Evolutionary conservation across 2,797 vertebrate species (phyloP), one percentile per base, ranked within the genome.

Genomic region (Nannoperca obscura): DNA sequence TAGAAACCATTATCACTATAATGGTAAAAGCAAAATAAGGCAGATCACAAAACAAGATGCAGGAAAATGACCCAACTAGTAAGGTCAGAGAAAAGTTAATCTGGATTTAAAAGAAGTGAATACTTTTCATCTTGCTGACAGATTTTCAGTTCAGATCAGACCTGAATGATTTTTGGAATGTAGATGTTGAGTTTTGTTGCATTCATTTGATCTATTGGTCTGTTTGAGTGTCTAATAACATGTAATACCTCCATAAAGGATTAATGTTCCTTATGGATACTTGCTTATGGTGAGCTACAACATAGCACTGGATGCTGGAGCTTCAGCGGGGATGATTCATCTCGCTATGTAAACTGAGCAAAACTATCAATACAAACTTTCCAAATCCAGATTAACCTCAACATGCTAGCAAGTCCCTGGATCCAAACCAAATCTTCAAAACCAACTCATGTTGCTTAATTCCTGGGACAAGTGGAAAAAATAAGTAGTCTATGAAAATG

Each of bases 291-390:
- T 76, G 46, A 38, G 30, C 19, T 15, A 2, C 13, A 57, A 1
- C 3, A 20, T 11, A 24, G 9, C 11, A 14, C 22, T 59, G 13
- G 19, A n/a, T 1, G 2, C 24, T 44, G 24, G 6, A 27, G 47
- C 14, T 54, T 20, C 30, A 68, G 30, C 38, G 5, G 8, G 17
- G 58, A 4, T 40, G 50, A 19, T 30, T 49, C 30, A 63, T 74
- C 30, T 64, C 4, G 0, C 7, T 71, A 59, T 68, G 13, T n/a
- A 46, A 57, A 59, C 20, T 54, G 22, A 62, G 30, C 57, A 32
- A 80, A 71, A 70, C 24, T 47, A 27, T 64, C 38, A 24, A 22
- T 49, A 32, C 10, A 71, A 72, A 55, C 53, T 15, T 20, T 46
- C 34, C 53, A 22, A 38, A 80, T 8, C 2, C 22, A 44, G 22